Evolutionary conservation across 2,888 invertebrate species (phyloP).

Genomic region (Drosophila pseudotalamancana): DNA sequence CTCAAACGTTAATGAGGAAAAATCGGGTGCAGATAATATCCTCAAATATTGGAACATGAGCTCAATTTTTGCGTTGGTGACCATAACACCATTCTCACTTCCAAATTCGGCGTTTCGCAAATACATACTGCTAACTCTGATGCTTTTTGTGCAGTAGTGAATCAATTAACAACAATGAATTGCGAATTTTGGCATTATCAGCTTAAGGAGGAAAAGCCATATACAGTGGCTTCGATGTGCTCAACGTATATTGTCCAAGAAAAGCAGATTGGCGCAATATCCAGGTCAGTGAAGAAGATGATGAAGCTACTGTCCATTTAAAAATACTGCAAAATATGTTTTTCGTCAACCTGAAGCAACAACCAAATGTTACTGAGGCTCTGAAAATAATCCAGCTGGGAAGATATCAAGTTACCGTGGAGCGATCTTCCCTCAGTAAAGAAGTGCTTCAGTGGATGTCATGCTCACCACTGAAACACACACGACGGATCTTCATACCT

Average conservation of each 20-base stretch:
- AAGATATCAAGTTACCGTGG: too few species aligned
- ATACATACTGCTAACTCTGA: background rate
- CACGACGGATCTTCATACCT: background rate
- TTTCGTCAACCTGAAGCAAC: background rate
- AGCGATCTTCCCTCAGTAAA: too few species aligned
- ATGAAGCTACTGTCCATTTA: background rate
- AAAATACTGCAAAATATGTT: background rate
- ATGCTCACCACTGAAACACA: background rate
- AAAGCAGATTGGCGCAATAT: slow-evolving; percentile 8
- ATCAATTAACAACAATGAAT: background rate
- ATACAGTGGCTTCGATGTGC: slow-evolving; percentile 2
- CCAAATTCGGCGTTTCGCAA: background rate
- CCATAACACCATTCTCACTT: background rate
- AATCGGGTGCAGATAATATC: too few species aligned
- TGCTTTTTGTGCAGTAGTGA: background rate
- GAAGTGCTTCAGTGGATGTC: too few species aligned
- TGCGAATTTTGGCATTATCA: slow-evolving; percentile 14
- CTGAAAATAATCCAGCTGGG: too few species aligned
- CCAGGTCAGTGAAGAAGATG: background rate
- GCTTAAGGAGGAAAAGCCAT: background rate
- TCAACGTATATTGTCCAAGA: slow-evolving; percentile 11
- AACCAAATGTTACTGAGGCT: slow-evolving; percentile 4
- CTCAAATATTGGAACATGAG: too few species aligned
- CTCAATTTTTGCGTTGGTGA: too few species aligned
- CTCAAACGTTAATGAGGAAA: too few species aligned